Evolutionary conservation across 2,888 invertebrate genomes (phyloP), one percentile per base, ranked within the genome.

Genomic region (Sicus ferrugineus): DNA sequence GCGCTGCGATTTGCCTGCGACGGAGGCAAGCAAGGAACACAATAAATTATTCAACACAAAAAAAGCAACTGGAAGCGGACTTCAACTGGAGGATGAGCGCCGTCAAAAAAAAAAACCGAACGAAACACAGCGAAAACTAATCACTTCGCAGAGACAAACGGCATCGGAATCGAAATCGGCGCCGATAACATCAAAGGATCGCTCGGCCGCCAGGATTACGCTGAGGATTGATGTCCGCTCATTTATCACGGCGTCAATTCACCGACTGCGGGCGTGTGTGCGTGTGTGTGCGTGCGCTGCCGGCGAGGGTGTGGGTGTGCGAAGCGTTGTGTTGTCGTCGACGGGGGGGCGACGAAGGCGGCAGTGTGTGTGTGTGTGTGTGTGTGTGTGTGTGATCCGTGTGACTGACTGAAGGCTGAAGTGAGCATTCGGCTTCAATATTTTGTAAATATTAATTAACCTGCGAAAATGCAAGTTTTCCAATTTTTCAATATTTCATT

Each of bases 181-280:
- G n/a, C 30, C 28, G 62, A 62, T 62, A 11, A 28, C 48, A 62
- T 62, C 62, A 48, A 48, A 48, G n/a, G 48, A 62, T 62, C 30
- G 28, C 48, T 48, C 48, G 46, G 62, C 62, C 46, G 62, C 62
- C n/a, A 31, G 52, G 48, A 64, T 64, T 52, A 64, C 30, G 50
- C 7, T 11, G 34, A 31, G 64, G 64, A 64, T 64, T 64, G 50
- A 64, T 64, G 64, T 52, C 50, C 21, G 31, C 31, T 64, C 50
- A 64, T 50, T 50, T 52, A 34, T 64, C 50, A 64, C 64, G 19
- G 21, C 46, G 62, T 48, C 48, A 62, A 48, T 48, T 62, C 21
- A 34, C 34, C 21, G 31, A 28, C n/a, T 21, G 23, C 5, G 28
- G 14, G n/a, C 28, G 14, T 14, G 26, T 28, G 26, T 56, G 52